phyloP scores from a whole-genome alignment of 92 coral and sea anemone species.

The Montipora capitata region DNA sequence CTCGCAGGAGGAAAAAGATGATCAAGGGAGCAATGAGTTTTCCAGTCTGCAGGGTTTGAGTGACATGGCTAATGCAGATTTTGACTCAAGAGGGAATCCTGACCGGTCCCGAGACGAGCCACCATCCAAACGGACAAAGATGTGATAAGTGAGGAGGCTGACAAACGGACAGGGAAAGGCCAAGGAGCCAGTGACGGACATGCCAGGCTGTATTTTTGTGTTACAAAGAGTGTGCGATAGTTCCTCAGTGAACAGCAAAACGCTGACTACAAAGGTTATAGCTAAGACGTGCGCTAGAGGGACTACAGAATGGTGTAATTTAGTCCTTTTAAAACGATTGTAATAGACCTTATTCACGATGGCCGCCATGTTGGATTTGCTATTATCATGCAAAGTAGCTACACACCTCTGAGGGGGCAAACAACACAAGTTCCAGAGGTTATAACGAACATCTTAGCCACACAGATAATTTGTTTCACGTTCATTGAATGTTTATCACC shows the following conservation, averaged over 20 bases:
- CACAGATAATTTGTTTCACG: too few relatives aligned
- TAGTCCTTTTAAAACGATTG: not conserved
- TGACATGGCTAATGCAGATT: constrained; percentile 77
- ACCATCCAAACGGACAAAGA: constrained; percentile 79
- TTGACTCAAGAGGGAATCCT: constrained; percentile 69
- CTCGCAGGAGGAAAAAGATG: constrained; percentile 75
- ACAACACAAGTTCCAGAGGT: too few relatives aligned
- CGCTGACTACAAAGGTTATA: constrained; percentile 7
- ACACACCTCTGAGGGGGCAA: too few relatives aligned
- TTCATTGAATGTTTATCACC: too few relatives aligned
- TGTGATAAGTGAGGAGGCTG: constrained; percentile 27
- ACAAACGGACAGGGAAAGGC: not conserved
- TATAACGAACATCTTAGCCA: too few relatives aligned
- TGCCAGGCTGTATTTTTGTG: constrained; percentile 17
- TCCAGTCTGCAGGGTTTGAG: constrained; percentile 74
- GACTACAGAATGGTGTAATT: too few relatives aligned
- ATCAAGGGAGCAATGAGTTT: constrained; percentile 75
- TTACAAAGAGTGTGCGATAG: constrained; percentile 1
- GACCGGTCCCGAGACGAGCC: constrained; percentile 78
- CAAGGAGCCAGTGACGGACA: not conserved
- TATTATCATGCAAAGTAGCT: too few relatives aligned
- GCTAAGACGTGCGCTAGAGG: not conserved
- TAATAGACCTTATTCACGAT: too few relatives aligned
- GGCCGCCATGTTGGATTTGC: too few relatives aligned
- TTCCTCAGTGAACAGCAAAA: not conserved